Evolutionary conservation across 53 echinoderm and acorn worm genomes (phyloP).

Genomic region (Mesocentrotus franciscanus): DNA sequence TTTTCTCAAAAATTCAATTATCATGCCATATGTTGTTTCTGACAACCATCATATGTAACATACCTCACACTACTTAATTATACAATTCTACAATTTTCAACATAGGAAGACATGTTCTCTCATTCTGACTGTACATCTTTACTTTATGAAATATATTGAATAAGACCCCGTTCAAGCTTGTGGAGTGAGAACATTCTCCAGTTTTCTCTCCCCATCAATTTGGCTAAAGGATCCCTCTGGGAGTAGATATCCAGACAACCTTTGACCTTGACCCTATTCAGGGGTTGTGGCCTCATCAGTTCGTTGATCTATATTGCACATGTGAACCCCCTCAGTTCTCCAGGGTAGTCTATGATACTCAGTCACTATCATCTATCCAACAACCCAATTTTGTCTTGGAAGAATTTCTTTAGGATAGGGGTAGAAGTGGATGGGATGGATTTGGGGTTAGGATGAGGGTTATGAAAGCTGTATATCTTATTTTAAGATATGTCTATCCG

Average conservation of each 20-base stretch:
- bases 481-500: background rate
- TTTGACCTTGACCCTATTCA: conserved; percentile 34
- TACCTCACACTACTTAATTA: too few relatives aligned
- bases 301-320: conserved; percentile 17
- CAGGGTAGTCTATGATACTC: background rate
- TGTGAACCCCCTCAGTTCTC: background rate
- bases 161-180: background rate
- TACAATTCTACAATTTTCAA: too few relatives aligned
- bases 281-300: background rate
- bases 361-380: background rate
- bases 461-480: background rate
- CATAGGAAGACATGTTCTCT: too few relatives aligned
- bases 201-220: background rate
- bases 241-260: conserved; percentile 32
- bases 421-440: background rate
- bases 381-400: background rate
- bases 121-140: too few relatives aligned
- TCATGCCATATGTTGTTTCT: too few relatives aligned
- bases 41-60: too few relatives aligned
- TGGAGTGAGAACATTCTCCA: background rate
- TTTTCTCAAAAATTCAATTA: too few relatives aligned
- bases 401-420: background rate
- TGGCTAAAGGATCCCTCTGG: background rate
- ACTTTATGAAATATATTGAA: too few relatives aligned
- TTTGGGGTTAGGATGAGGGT: background rate